Conservation (phyloP, 2,797 vertebrate species). For the Sebastes matsubarae region DNA sequence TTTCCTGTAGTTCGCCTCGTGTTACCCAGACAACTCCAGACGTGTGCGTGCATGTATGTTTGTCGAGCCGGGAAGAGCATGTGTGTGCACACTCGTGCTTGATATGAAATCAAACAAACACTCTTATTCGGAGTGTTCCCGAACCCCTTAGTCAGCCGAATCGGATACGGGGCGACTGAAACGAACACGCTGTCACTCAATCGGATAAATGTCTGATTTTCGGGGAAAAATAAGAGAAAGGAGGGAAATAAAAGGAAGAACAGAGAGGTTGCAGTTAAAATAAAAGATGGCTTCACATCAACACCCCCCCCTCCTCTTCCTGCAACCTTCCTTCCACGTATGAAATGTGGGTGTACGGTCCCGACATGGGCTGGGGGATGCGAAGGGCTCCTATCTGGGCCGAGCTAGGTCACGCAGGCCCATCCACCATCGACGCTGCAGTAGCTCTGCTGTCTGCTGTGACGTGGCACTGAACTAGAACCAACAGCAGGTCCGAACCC, state of each 20-base stretch:
- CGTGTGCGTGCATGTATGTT: background rate
- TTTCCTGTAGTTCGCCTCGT: background rate
- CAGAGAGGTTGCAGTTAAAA: conserved; percentile 32
- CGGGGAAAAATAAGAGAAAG: background rate
- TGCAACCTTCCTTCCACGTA: background rate
- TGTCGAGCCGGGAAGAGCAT: background rate
- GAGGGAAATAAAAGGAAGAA: conserved; percentile 11
- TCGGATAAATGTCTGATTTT: conserved; percentile 17
- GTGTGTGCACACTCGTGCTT: conserved; percentile 18
- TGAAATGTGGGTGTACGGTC: conserved; percentile 42
- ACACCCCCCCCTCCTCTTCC: no score
- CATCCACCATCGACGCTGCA: conserved; percentile 63
- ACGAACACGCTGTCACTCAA: conserved; percentile 21
- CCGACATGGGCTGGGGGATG: conserved; percentile 62
- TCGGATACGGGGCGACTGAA: conserved; percentile 11
- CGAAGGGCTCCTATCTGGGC: conserved; percentile 68
- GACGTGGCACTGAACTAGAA: conserved; percentile 78
- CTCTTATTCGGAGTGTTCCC: conserved; percentile 13
- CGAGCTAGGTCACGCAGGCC: conserved; percentile 70
- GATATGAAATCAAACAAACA: conserved; percentile 50
- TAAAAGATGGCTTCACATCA: conserved; percentile 20
- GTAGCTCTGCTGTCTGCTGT: conserved; percentile 61
- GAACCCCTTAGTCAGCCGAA: conserved; percentile 36
- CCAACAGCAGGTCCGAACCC: conserved; percentile 71
- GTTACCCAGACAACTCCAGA: conserved; percentile 26